phyloP scores from a whole-genome alignment of 2,113 vertebrate species.

The Lanius collurio region DNA sequence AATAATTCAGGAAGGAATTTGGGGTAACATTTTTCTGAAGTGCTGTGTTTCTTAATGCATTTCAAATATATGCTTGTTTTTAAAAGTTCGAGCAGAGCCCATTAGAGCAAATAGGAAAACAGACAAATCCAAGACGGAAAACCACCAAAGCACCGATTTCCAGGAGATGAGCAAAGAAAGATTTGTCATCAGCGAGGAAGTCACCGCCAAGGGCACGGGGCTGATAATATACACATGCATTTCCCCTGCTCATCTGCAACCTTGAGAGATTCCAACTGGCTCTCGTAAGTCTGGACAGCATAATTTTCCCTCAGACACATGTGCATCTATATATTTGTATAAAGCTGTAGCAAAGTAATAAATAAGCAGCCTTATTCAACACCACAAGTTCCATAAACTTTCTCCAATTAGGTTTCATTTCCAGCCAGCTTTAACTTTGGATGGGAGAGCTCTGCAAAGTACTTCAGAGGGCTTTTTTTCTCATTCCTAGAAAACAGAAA shows the following conservation, averaged over 20 bases:
- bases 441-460: background rate
- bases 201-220: conserved; percentile 42
- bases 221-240: conserved; percentile 38
- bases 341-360: conserved; percentile 26
- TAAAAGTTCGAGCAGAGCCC: background rate
- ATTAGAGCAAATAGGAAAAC: background rate
- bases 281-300: conserved; percentile 19
- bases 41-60: background rate
- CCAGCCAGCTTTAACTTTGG: background rate
- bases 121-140: background rate
- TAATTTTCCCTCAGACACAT: conserved; percentile 4
- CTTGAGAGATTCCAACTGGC: conserved; percentile 41
- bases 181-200: conserved; percentile 21
- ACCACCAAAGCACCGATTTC: background rate
- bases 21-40: background rate
- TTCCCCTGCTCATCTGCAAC: conserved; percentile 28
- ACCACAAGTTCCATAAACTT: background rate
- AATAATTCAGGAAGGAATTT: background rate
- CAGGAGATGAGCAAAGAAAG: background rate
- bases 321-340: conserved; percentile 29
- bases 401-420: background rate
- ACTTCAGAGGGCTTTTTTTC: background rate
- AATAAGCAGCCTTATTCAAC: conserved; percentile 38
- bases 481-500: background rate
- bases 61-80: background rate